Base-by-base conservation (phyloP, 2,888 invertebrate species). In the Erannis defoliaria region DNA sequence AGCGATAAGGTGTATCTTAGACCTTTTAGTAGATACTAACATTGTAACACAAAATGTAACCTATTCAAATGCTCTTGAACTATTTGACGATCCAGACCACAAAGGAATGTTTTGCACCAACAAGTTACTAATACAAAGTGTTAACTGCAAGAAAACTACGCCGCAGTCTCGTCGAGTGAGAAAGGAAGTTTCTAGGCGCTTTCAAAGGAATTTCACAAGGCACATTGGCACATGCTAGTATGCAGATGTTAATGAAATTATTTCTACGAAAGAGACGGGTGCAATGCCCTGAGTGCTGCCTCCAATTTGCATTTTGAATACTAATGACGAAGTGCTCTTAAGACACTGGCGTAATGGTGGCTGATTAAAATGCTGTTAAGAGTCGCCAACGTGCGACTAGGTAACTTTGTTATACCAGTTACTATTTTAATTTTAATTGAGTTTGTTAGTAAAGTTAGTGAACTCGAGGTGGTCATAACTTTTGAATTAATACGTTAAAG, bases 271-370 rank as follows among this genome's bases (percentile, higher is more conserved):
- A 86, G 86, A 83, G 88, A 83, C 82, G 89, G 83, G 90, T 84
- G 88, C 89, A 85, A 78, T 80, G 90, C 83, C 85, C 90, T 80
- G 77, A 85, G 82, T 83, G 87, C 82, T 81, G 73, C 75, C 73
- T 78, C 82, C 83, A 88, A 91, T 91, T 90, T 90, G 86, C 91
- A 91, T 91, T 89, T 86, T 90, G 91, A 89, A 90, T 90, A 85
- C 84, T 90, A 90, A 90, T 88, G 88, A 86, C 78, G 75, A 73
- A 79, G 82, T 55, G 46, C 81, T 82, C 82, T 83, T 79, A 76
- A 67, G 75, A 80, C 76, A 68, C 66, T 66, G 72, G 77, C 78
- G 80, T 83, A 77, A 82, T 85, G 81, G 81, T 83, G 81, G 82
- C 81, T 77, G 78, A 79, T 81, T 77, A 77, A 70, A 81, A 77